Conservation (phyloP, 2,797 vertebrate genomes). For the Prunella strophiata region DNA sequence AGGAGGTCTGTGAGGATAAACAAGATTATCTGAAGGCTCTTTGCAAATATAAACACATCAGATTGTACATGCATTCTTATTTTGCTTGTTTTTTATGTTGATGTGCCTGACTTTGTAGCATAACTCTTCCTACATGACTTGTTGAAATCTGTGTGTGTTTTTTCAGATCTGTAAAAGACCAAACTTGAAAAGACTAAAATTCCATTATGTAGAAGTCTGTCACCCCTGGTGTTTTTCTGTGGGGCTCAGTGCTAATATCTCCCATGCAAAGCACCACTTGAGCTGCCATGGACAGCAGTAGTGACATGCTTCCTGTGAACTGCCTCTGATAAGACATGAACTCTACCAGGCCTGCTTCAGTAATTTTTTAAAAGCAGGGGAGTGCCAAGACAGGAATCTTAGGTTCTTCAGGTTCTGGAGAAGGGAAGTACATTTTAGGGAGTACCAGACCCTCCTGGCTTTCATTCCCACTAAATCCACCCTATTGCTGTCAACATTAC, state of each 20-base stretch:
- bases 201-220: neutral
- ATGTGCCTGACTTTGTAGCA: neutral
- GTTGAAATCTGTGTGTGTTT: neutral
- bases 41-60: neutral
- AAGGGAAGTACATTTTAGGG: neutral
- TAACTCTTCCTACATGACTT: neutral
- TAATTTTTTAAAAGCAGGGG: neutral
- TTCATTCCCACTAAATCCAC: neutral
- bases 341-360: neutral
- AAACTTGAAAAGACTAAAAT: neutral
- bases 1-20: neutral
- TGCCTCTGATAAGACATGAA: neutral
- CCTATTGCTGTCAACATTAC: neutral
- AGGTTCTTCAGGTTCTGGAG: neutral
- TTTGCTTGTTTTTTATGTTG: neutral
- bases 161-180: neutral
- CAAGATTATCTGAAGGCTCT: neutral
- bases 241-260: neutral
- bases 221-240: neutral
- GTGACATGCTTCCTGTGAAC: neutral
- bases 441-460: neutral
- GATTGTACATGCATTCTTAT: neutral
- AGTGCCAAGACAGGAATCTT: neutral
- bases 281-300: neutral
- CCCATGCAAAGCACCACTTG: neutral